Evolutionary conservation across 64 coral and sea anemone genomes (phyloP).

Genomic region (Trachythela sp.): DNA sequence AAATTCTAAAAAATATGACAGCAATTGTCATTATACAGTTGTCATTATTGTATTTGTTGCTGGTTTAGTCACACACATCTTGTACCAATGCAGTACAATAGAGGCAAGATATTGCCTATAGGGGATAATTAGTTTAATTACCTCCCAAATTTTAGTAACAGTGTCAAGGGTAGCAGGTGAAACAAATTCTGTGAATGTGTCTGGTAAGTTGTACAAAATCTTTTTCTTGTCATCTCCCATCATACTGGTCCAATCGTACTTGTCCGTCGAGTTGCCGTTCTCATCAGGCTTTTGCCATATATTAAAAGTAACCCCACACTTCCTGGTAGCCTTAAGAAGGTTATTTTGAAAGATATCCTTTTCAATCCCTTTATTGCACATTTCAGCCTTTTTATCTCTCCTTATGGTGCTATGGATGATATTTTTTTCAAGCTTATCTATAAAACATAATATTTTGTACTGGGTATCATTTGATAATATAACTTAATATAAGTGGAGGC

Average conservation of each 20-base stretch:
- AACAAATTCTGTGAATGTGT: neutral
- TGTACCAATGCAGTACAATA: neutral
- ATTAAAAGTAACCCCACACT: constrained; percentile 32
- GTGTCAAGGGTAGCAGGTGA: neutral
- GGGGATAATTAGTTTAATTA: neutral
- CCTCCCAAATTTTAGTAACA: neutral
- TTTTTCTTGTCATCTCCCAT: constrained; percentile 41
- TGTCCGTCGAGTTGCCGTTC: constrained; percentile 23
- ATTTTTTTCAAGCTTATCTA: constrained; percentile 24
- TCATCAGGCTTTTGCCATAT: constrained; percentile 42
- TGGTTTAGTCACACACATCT: neutral
- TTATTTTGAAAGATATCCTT: constrained; percentile 12
- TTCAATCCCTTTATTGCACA: neutral
- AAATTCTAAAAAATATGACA: constrained; percentile 6
- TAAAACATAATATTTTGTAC: neutral
- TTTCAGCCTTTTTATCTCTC: constrained; percentile 49
- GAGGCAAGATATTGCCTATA: neutral
- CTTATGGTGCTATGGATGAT: constrained; percentile 31
- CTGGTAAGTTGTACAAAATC: neutral
- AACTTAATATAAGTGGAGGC: neutral
- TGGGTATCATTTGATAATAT: no score
- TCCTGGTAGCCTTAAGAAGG: neutral
- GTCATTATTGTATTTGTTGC: neutral
- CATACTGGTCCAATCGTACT: constrained; percentile 34
- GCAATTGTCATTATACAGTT: neutral